phyloP scores from a whole-genome alignment of 2,797 vertebrate species.

The Acomys russatus region DNA sequence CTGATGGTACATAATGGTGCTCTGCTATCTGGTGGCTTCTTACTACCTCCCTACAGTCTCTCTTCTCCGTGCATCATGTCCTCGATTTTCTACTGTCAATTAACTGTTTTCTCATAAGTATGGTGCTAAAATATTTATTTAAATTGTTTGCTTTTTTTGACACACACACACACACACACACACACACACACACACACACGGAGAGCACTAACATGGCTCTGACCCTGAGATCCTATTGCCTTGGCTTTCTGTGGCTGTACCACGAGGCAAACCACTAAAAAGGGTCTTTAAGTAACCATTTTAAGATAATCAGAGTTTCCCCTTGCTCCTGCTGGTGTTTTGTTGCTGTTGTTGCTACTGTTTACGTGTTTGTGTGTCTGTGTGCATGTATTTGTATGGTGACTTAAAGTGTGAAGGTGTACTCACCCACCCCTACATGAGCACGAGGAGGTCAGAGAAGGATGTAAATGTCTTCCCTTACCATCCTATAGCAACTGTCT shows the following conservation, averaged over 20 bases:
- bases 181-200: no score
- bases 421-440: background rate
- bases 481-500: background rate
- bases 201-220: background rate
- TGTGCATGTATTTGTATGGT: background rate
- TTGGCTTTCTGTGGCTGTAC: background rate
- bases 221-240: background rate
- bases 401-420: background rate
- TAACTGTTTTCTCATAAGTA: constrained; percentile 10
- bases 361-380: background rate
- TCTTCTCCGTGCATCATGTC: background rate
- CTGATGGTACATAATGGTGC: background rate
- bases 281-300: background rate
- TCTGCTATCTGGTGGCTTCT: background rate
- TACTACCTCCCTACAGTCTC: background rate
- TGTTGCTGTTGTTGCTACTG: background rate
- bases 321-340: background rate
- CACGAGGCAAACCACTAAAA: background rate
- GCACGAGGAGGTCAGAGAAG: background rate
- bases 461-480: background rate
- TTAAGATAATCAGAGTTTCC: background rate
- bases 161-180: no score
- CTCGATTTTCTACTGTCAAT: constrained; percentile 44
- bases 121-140: background rate
- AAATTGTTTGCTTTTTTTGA: background rate